Evolutionary conservation across 2,113 vertebrate genomes (phyloP).

Genomic region (Bungarus multicinctus): DNA sequence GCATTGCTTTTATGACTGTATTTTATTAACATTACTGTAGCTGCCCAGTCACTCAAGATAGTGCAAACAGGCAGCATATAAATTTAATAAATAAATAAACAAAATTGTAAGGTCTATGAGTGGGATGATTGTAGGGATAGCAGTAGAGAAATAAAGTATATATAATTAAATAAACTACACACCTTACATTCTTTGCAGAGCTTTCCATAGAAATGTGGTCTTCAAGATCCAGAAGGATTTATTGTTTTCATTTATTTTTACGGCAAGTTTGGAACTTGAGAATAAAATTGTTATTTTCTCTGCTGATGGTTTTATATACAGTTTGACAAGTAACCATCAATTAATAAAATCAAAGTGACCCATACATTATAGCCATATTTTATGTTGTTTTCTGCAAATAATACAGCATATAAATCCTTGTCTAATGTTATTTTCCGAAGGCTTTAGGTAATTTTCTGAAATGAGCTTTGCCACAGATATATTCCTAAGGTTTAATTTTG

Average conservation of each 20-base stretch:
- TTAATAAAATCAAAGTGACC: conserved; percentile 14
- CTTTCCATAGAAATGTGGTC: conserved; percentile 46
- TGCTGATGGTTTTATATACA: conserved; percentile 24
- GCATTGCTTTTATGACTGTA: neutral
- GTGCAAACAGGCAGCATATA: neutral
- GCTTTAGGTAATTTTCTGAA: neutral
- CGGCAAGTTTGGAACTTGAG: conserved; percentile 34
- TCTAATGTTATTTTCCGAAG: conserved; percentile 19
- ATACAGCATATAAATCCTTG: conserved; percentile 28
- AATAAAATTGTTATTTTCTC: conserved; percentile 32
- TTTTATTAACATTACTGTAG: neutral
- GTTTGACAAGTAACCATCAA: conserved; percentile 30
- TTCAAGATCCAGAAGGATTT: conserved; percentile 42
- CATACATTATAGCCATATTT: conserved; percentile 32
- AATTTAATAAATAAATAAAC: neutral
- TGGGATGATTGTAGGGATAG: neutral
- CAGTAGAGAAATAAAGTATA: neutral
- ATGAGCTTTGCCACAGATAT: neutral
- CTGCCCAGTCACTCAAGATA: neutral
- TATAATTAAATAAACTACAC: conserved; percentile 7
- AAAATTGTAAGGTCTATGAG: neutral
- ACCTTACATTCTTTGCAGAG: conserved; percentile 33
- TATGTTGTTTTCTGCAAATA: neutral
- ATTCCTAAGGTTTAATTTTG: conserved; percentile 23
- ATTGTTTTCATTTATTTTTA: conserved; percentile 60